A percentile compares a stretch with the other conserved stretches of the same genome.
phyloP scores from a whole-genome alignment of 1,140 invertebrate species.

The Rhopalosiphum maidis region DNA sequence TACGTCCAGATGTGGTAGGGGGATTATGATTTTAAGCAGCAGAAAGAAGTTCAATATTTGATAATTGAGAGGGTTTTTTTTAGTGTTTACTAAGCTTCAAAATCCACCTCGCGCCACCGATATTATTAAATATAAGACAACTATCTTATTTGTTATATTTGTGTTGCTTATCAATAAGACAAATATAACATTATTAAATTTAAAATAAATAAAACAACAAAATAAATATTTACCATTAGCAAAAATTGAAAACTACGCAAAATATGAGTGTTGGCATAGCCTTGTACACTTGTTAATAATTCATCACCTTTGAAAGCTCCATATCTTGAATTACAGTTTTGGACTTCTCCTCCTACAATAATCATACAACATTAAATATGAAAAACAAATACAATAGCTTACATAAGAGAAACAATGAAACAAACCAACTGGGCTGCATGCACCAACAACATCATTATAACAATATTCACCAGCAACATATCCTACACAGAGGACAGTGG shows the following conservation, averaged over 20 bases:
- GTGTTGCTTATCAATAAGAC: too few species aligned
- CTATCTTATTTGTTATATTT: not conserved
- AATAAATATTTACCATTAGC: slow-evolving; percentile 65
- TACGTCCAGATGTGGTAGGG: too few species aligned
- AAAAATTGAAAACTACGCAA: slow-evolving; percentile 76
- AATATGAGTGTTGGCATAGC: slow-evolving; percentile 72
- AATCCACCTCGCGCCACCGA: too few species aligned
- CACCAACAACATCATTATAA: slow-evolving; percentile 68
- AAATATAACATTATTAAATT: not conserved
- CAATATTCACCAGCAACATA: slow-evolving; percentile 65
- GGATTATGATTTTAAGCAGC: too few species aligned
- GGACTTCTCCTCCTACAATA: slow-evolving; percentile 62
- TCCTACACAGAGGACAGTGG: not conserved
- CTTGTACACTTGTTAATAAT: slow-evolving; percentile 65
- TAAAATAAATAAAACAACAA: not conserved
- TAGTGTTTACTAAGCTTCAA: too few species aligned
- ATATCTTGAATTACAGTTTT: slow-evolving; percentile 73
- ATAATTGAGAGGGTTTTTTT: too few species aligned
- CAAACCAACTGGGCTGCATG: slow-evolving; percentile 67
- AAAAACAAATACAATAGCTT: slow-evolving; percentile 27
- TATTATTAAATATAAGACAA: not conserved
- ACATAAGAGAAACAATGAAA: slow-evolving; percentile 15
- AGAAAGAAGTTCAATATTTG: too few species aligned
- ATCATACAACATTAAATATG: slow-evolving; percentile 47
- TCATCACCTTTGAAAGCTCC: slow-evolving; percentile 66